A percentile compares a stretch with the other conserved stretches of the same genome.
These are phyloP conservation scores for Drosophila kuntzei DNA, from an alignment of 2,888 invertebrate species.

Conservation along the genomic window DNA sequence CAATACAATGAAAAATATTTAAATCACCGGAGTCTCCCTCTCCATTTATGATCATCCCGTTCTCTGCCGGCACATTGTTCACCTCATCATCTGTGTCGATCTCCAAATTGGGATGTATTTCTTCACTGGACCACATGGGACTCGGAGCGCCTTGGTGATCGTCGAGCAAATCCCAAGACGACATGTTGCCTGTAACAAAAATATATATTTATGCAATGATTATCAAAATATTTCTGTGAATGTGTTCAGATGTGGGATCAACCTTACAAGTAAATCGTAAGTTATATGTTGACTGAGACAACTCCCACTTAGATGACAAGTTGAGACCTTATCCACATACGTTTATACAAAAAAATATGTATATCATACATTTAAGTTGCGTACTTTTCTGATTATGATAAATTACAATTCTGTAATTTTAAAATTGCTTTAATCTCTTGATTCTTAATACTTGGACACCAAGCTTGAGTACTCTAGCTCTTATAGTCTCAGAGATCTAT, in stretches of 20 bases:
- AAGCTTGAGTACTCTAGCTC: no score
- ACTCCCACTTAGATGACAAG: neutral
- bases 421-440: no score
- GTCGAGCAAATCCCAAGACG: neutral
- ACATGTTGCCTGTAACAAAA: neutral
- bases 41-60: accelerated
- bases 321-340: no score
- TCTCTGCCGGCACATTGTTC: conserved; percentile 25
- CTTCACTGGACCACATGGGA: neutral
- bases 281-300: neutral
- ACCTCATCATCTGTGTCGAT: conserved; percentile 31
- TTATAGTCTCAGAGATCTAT: no score
- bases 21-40: neutral
- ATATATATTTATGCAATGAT: neutral
- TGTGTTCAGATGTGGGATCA: conserved; percentile 1
- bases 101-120: neutral
- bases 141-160: no score
- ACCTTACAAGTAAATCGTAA: neutral
- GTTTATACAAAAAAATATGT: no score
- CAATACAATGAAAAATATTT: conserved; percentile 23
- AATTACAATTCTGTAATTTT: no score
- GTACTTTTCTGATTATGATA: no score
- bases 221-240: conserved; percentile 16
- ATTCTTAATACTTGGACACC: no score
- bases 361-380: no score